phyloP scores from a whole-genome alignment of 2,888 invertebrate genomes.

The Chloroclystis v-ata region DNA sequence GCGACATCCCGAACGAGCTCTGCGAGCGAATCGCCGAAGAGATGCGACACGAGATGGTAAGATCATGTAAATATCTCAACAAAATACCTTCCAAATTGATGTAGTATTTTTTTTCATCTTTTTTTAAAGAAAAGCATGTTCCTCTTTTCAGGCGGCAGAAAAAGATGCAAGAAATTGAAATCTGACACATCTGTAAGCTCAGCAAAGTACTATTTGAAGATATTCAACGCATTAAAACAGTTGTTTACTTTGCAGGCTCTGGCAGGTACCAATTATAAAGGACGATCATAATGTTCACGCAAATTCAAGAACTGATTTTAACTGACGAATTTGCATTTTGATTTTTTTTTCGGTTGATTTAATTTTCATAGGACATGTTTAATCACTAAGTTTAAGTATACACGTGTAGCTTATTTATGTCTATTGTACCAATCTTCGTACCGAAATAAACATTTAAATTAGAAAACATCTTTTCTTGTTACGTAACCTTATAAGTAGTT shows the following conservation, averaged over 20 bases:
- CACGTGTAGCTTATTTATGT: slow-evolving; percentile 22
- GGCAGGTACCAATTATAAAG: slow-evolving; percentile 71
- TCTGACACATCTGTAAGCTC: slow-evolving; percentile 68
- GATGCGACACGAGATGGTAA: slow-evolving; percentile 93
- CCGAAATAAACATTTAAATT: slow-evolving; percentile 21
- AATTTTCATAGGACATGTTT: slow-evolving; percentile 12
- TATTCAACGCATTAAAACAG: slow-evolving; percentile 72
- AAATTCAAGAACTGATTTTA: slow-evolving; percentile 19
- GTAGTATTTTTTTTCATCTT: slow-evolving; percentile 39
- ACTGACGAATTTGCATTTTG: slow-evolving; percentile 33
- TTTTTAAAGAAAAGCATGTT: slow-evolving; percentile 49
- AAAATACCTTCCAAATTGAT: slow-evolving; percentile 27
- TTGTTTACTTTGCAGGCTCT: slow-evolving; percentile 74
- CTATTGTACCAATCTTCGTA: slow-evolving; percentile 26
- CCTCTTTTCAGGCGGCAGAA: slow-evolving; percentile 72
- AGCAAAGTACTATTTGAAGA: slow-evolving; percentile 68
- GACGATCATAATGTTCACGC: slow-evolving; percentile 44
- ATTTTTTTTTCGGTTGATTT: slow-evolving; percentile 16
- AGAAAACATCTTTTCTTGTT: not conserved
- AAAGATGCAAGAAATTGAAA: slow-evolving; percentile 69
- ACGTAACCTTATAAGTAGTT: too few species aligned
- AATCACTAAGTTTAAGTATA: slow-evolving; percentile 22
- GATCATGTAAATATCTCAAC: slow-evolving; percentile 74
- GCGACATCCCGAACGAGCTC: slow-evolving; percentile 94
- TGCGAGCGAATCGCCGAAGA: slow-evolving; percentile 93